Evolutionary conservation across 2,888 invertebrate species (phyloP).

Genomic region (Sipunculus nudus): DNA sequence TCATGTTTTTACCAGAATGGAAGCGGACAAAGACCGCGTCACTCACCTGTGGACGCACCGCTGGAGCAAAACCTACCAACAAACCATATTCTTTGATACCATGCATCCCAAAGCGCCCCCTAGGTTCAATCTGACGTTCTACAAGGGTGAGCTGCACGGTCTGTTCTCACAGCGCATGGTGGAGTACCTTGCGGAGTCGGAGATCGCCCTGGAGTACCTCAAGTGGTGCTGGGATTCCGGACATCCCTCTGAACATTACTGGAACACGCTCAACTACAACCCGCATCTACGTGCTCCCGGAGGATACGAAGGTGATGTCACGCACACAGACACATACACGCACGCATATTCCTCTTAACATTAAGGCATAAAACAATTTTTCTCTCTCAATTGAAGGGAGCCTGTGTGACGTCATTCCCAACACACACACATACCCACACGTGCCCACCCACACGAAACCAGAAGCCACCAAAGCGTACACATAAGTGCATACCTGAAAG

Average conservation of each 20-base stretch:
- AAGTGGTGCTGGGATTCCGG: conserved; percentile 57
- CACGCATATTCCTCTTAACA: too few relatives aligned
- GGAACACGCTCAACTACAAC: conserved; percentile 62
- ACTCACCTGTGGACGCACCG: conserved; percentile 38
- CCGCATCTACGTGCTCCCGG: conserved; percentile 53
- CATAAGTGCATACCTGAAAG: too few relatives aligned
- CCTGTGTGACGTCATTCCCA: too few relatives aligned
- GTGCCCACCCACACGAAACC: too few relatives aligned
- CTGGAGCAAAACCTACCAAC: conserved; percentile 44
- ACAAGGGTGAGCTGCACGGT: conserved; percentile 58
- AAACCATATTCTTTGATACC: conserved; percentile 42
- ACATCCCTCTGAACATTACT: conserved; percentile 64
- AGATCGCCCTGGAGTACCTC: conserved; percentile 48
- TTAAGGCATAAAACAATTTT: too few relatives aligned
- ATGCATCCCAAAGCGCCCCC: conserved; percentile 27
- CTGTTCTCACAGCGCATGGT: conserved; percentile 58
- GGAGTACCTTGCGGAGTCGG: conserved; percentile 51
- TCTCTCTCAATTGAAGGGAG: too few relatives aligned
- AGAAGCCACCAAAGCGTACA: too few relatives aligned
- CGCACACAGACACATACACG: too few relatives aligned
- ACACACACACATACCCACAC: too few relatives aligned
- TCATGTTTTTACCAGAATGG: conserved; percentile 38
- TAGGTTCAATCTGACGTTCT: conserved; percentile 43
- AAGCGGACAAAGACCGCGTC: conserved; percentile 37
- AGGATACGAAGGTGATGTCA: conserved; percentile 55